Evolutionary conservation across 2,888 invertebrate species (phyloP).

Genomic region (Antheraea assamensis): DNA sequence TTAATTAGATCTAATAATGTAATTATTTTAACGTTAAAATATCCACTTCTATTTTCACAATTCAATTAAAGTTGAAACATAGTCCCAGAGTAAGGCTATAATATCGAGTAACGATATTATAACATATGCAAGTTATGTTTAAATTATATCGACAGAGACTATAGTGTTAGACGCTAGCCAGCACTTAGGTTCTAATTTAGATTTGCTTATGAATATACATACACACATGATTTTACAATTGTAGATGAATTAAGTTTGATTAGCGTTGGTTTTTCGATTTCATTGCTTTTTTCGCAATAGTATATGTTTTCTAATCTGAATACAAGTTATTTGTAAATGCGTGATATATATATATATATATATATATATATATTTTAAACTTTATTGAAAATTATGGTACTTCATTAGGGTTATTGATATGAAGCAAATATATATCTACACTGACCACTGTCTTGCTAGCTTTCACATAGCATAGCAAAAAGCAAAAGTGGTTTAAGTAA

Average conservation of each 20-base stretch:
- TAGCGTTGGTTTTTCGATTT: not conserved
- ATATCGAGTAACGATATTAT: constrained; percentile 17
- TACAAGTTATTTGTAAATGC: not conserved
- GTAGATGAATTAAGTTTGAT: not conserved
- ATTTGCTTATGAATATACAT: not conserved
- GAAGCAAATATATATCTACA: no score
- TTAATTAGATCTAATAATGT: no score
- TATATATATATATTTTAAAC: no score
- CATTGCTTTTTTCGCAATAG: not conserved
- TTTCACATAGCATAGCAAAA: no score
- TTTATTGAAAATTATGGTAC: no score
- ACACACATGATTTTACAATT: not conserved
- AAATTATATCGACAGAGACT: constrained; percentile 22
- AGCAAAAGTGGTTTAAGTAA: no score
- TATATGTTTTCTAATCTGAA: not conserved
- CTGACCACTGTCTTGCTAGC: no score
- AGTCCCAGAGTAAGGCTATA: constrained; percentile 3
- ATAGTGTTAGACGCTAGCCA: not conserved
- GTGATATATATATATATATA: no score
- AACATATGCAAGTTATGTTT: constrained; percentile 23
- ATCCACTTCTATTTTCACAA: not conserved
- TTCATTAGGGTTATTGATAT: no score
- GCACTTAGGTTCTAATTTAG: not conserved
- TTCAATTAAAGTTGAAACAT: not conserved
- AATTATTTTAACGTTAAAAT: no score